phyloP scores from a whole-genome alignment of 2,888 invertebrate genomes.

The Girardia tigrina region DNA sequence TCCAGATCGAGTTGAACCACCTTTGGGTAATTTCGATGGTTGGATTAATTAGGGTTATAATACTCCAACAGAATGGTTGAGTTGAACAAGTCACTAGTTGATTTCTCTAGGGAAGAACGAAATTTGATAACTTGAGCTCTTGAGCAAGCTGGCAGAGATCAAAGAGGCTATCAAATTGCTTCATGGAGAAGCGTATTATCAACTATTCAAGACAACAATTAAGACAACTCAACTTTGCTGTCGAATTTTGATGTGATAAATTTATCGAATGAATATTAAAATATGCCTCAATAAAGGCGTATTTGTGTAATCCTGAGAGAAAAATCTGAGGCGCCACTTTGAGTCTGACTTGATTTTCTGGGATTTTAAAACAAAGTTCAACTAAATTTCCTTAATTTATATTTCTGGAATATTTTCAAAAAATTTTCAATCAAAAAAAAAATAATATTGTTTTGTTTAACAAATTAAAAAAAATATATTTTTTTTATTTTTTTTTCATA shows the following conservation, averaged over 20 bases:
- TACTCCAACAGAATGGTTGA: conserved; percentile 14
- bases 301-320: not conserved
- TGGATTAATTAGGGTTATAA: conserved; percentile 23
- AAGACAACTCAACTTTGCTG: conserved; percentile 23
- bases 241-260: conserved; percentile 20
- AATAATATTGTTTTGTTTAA: no score
- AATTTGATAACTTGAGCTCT: conserved; percentile 23
- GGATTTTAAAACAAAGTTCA: no score
- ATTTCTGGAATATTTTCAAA: no score
- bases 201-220: conserved; percentile 23
- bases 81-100: conserved; percentile 1
- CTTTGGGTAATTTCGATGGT: conserved; percentile 20
- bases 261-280: conserved; percentile 17
- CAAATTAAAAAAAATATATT: no score
- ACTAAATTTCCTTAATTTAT: no score
- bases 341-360: no score
- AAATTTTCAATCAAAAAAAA: no score
- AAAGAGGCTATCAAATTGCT: conserved; percentile 20
- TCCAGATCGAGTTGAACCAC: conserved; percentile 10
- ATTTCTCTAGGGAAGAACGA: conserved; percentile 4
- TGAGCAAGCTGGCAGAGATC: conserved; percentile 16
- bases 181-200: conserved; percentile 18
- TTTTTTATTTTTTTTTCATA: no score
- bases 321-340: conserved; percentile 13
- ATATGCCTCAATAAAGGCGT: not conserved